These are phyloP conservation scores for Limnephilus lunatus DNA, from an alignment of 2,888 invertebrate genomes.

Conservation along the genomic window DNA sequence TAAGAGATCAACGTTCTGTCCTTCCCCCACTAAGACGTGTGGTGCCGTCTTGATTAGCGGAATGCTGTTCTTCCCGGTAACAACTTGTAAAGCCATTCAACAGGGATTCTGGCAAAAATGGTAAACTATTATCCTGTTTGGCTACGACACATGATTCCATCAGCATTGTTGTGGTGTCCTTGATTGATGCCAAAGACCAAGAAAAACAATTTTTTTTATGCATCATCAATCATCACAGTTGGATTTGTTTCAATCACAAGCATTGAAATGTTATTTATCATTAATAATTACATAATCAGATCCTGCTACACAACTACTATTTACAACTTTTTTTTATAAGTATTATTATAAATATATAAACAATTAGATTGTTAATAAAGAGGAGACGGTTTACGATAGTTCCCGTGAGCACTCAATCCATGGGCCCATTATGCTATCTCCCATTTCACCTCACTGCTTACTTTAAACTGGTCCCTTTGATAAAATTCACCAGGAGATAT, in stretches of 20 bases:
- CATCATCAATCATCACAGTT: not conserved
- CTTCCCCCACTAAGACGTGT: slow-evolving; percentile 83
- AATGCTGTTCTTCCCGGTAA: too few relatives aligned
- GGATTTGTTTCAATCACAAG: not conserved
- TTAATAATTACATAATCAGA: not conserved
- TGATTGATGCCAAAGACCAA: not conserved
- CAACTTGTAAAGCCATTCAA: too few relatives aligned
- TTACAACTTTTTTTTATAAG: too few relatives aligned
- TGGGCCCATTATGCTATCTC: too few relatives aligned
- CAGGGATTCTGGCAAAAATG: not conserved
- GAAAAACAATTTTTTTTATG: not conserved
- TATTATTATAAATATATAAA: too few relatives aligned
- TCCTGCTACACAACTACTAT: not conserved
- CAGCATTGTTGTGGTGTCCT: not conserved
- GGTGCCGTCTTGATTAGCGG: too few relatives aligned
- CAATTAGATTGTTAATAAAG: too few relatives aligned
- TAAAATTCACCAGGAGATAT: too few relatives aligned
- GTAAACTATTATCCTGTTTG: not conserved
- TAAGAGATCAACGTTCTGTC: slow-evolving; percentile 89
- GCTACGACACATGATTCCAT: not conserved
- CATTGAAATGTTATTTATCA: not conserved
- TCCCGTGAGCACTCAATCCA: too few relatives aligned
- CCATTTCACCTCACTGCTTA: too few relatives aligned
- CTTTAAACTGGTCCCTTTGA: too few relatives aligned
- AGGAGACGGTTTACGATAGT: too few relatives aligned